These are phyloP conservation scores for Deroplatys truncata DNA, from an alignment of 2,888 invertebrate genomes.

Conservation along the genomic window DNA sequence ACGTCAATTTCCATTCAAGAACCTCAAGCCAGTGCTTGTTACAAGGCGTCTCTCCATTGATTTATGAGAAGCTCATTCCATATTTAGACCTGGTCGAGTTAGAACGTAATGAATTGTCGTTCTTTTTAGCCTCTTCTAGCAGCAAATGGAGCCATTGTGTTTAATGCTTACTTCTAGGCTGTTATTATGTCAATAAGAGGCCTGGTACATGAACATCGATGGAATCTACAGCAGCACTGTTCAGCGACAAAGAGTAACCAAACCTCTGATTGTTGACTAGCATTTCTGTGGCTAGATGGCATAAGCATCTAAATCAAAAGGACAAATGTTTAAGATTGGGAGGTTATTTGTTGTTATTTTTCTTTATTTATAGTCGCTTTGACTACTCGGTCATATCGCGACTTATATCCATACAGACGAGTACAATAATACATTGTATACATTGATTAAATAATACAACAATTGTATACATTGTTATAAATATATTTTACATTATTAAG, in stretches of 20 bases:
- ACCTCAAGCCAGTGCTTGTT: neutral
- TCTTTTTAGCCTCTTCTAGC: neutral
- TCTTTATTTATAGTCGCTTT: no score
- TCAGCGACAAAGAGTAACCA: neutral
- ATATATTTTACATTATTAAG: no score
- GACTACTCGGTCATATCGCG: no score
- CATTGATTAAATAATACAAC: no score
- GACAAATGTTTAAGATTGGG: no score
- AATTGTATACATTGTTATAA: no score
- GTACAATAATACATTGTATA: no score
- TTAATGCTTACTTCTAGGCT: neutral
- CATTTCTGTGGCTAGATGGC: no score
- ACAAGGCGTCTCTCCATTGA: neutral
- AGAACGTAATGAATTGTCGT: neutral
- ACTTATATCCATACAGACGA: no score
- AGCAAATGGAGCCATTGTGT: neutral
- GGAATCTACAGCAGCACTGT: neutral
- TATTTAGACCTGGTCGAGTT: neutral
- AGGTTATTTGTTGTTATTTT: no score
- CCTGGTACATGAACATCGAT: neutral
- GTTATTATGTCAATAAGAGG: neutral
- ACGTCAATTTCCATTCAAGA: neutral
- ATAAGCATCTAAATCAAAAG: no score
- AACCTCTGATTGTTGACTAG: no score
- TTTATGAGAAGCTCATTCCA: neutral